Conservation (phyloP, 2,797 vertebrate species). For the Typhlichthys eigenmanni region DNA sequence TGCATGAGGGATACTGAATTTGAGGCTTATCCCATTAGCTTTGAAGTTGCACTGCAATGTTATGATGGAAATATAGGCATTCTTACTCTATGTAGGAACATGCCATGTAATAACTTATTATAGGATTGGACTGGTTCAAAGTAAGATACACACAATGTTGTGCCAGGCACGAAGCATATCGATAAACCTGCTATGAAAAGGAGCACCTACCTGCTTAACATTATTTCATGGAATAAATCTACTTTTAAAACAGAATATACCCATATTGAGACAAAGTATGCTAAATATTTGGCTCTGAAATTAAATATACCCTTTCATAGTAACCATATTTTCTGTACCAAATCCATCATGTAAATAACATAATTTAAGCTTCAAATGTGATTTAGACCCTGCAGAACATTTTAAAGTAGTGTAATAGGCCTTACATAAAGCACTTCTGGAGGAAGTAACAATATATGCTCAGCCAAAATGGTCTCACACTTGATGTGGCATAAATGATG, state of each 20-base stretch:
- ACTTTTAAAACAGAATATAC: slow-evolving; percentile 18
- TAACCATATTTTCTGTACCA: neutral
- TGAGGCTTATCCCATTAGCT: slow-evolving; percentile 16
- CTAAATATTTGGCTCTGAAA: slow-evolving; percentile 14
- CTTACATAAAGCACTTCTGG: slow-evolving; percentile 5
- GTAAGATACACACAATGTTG: slow-evolving; percentile 6
- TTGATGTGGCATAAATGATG: too few species aligned
- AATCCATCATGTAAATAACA: slow-evolving; percentile 16
- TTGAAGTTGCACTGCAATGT: slow-evolving; percentile 40
- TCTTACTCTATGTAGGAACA: slow-evolving; percentile 23
- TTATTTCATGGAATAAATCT: slow-evolving; percentile 30
- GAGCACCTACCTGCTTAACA: neutral
- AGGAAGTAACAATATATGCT: slow-evolving; percentile 2
- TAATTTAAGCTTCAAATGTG: neutral
- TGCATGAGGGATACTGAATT: slow-evolving; percentile 42
- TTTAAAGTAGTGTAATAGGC: slow-evolving; percentile 7
- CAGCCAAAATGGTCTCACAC: slow-evolving; percentile 2
- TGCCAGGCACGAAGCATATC: neutral
- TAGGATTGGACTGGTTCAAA: neutral
- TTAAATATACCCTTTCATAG: neutral
- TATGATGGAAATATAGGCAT: slow-evolving; percentile 18
- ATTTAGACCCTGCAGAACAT: slow-evolving; percentile 6
- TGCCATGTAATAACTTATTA: slow-evolving; percentile 1
- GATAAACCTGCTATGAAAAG: slow-evolving; percentile 1
- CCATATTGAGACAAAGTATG: slow-evolving; percentile 10